phyloP scores from a whole-genome alignment of 1,140 invertebrate genomes.

The Trigoniulus corallinus region DNA sequence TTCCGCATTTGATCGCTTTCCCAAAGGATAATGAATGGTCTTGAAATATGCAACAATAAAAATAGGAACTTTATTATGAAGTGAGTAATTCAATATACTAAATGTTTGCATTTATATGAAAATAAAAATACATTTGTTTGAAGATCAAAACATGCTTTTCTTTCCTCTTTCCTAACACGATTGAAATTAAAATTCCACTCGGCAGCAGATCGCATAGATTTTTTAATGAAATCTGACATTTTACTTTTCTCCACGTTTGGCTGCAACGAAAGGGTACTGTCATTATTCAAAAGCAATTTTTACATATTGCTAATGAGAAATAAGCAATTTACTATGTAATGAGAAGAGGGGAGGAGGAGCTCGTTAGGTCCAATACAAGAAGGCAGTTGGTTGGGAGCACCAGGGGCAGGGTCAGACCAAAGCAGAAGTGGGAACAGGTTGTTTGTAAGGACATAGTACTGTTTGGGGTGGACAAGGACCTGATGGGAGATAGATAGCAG shows the following conservation, averaged over 20 bases:
- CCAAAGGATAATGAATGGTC: slow-evolving; percentile 48
- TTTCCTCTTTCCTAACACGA: slow-evolving; percentile 46
- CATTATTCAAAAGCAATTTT: not conserved
- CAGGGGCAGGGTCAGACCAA: too few species aligned
- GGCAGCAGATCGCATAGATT: slow-evolving; percentile 67
- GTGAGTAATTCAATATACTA: not conserved
- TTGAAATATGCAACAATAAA: not conserved
- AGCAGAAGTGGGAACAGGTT: too few species aligned
- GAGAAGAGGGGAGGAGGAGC: too few species aligned
- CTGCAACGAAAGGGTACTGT: slow-evolving; percentile 11
- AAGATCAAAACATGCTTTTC: slow-evolving; percentile 33
- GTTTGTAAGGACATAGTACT: too few species aligned
- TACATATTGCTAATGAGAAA: not conserved
- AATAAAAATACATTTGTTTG: slow-evolving; percentile 21
- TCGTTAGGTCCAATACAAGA: too few species aligned
- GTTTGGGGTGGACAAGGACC: too few species aligned
- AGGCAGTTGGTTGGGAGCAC: too few species aligned
- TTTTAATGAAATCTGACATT: slow-evolving; percentile 50
- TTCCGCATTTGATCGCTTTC: slow-evolving; percentile 23
- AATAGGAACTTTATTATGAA: not conserved
- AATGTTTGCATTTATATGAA: not conserved
- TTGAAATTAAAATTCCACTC: slow-evolving; percentile 80
- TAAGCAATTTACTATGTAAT: too few species aligned
- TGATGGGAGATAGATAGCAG: too few species aligned
- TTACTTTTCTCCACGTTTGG: slow-evolving; percentile 29